Conservation (phyloP, 2,113 vertebrate genomes). For the Chionodraco myersi region DNA sequence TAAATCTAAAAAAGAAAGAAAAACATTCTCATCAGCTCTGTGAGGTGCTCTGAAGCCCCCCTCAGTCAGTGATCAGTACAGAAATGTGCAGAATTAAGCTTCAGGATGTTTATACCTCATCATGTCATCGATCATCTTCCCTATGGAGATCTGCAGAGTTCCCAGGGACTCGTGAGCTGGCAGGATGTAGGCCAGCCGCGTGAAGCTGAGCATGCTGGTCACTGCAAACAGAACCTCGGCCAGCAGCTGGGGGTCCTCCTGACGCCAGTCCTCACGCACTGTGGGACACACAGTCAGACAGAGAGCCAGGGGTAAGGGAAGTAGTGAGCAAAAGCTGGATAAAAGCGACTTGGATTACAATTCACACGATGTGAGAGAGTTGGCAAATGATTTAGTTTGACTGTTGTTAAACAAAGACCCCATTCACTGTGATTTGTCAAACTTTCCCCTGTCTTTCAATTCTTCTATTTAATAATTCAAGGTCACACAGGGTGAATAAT, state of each 20-base stretch:
- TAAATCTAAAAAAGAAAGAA: slow-evolving; percentile 82
- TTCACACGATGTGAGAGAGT: no score
- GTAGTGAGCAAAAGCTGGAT: no score
- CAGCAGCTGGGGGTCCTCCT: slow-evolving; percentile 91
- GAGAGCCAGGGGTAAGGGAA: neutral
- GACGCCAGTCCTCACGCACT: slow-evolving; percentile 86
- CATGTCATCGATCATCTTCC: slow-evolving; percentile 95
- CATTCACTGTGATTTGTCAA: no score
- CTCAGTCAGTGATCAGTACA: neutral
- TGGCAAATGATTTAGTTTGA: no score
- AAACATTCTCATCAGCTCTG: neutral
- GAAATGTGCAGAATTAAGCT: neutral
- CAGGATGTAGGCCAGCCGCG: slow-evolving; percentile 90
- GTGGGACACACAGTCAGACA: slow-evolving; percentile 10
- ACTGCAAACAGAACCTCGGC: slow-evolving; percentile 91
- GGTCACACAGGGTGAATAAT: no score
- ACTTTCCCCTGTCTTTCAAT: no score
- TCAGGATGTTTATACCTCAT: slow-evolving; percentile 81
- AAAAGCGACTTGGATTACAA: no score
- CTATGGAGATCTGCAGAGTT: slow-evolving; percentile 93
- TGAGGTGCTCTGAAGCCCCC: neutral
- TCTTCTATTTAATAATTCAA: no score
- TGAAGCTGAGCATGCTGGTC: slow-evolving; percentile 94
- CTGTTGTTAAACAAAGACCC: no score
- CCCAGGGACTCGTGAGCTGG: slow-evolving; percentile 91